Evolutionary conservation across 1,140 invertebrate genomes (phyloP), one percentile per base, ranked within the genome.

Genomic region (Aphelenchoides avenae): DNA sequence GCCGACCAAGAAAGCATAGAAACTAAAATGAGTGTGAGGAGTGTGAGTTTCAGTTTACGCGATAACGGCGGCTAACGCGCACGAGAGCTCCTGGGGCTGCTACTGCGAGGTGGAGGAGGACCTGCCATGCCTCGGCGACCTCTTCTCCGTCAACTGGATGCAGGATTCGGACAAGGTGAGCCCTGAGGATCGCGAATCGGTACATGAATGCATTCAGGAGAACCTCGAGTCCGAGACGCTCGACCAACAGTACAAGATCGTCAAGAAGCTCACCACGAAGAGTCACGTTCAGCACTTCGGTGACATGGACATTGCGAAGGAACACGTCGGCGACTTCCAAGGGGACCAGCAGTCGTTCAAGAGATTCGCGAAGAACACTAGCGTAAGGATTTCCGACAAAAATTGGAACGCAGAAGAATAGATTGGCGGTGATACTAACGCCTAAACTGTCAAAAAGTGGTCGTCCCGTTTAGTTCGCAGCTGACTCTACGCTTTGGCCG

Each of bases 131-230:
- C 47, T 75, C 24, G 74, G 72, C 20, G 74, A 77, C 56, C 48
- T 66, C 5, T 75, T 77, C 47, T 83, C 81, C 68, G 83, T 85
- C n/a, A 84, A 81, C 31, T 86, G 85, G 85, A 82, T 86, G 81
- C 78, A 85, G 73, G 83, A 85, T 77, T 80, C 82, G 15, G 84
- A 86, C 61, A 76, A 77, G 64, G 83, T 83, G 67, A 34, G 4
- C 13, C 5, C 30, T 7, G 7, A 40, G 29, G 11, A 7, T 13
- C n/a, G 39, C n/a, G n/a, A n/a, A n/a, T n/a, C n/a, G n/a, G n/a
- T n/a, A n/a, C n/a, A n/a, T n/a, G n/a, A n/a, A n/a, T n/a, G n/a
- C 15, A 64, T 78, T 29, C 43, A 83, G 80, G 82, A 84, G 73
- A 74, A 82, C 48, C 64, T 85, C 29, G 59, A 62, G 0, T 55